Percentiles rank a stretch among this genome's conserved stretches.
Conservation (phyloP, 2,113 vertebrate species). For the Meles meles region DNA sequence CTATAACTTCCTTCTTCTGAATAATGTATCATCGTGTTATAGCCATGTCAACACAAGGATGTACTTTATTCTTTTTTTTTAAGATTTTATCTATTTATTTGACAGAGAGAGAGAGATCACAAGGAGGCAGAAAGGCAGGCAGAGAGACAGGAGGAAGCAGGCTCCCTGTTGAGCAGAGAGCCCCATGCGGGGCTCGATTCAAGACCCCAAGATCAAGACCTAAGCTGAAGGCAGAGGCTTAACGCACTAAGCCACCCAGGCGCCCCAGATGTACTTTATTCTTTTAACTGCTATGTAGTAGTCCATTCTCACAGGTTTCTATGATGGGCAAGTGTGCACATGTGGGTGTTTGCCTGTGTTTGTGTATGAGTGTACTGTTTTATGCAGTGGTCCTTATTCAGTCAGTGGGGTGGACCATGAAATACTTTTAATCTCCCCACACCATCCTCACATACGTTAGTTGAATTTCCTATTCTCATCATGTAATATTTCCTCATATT, state of each 20-base stretch:
- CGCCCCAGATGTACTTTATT: background rate
- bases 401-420: background rate
- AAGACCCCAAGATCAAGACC: too few relatives aligned
- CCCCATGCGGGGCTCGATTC: too few relatives aligned
- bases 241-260: too few relatives aligned
- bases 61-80: background rate
- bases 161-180: too few relatives aligned
- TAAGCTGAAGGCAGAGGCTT: too few relatives aligned
- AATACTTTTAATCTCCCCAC: background rate
- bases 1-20: background rate
- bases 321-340: background rate
- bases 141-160: too few relatives aligned
- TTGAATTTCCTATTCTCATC: background rate
- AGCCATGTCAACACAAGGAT: background rate
- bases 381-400: background rate
- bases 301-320: background rate
- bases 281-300: background rate
- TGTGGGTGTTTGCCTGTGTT: too few relatives aligned
- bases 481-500: background rate
- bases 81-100: too few relatives aligned
- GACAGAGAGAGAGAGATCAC: too few relatives aligned
- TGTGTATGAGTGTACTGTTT: background rate
- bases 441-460: background rate
- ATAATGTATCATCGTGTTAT: background rate
- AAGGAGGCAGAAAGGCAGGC: too few relatives aligned